Percentiles rank a stretch among this genome's conserved stretches.
Conservation (phyloP, 2,888 invertebrate genomes). For the Tigriopus californicus region DNA sequence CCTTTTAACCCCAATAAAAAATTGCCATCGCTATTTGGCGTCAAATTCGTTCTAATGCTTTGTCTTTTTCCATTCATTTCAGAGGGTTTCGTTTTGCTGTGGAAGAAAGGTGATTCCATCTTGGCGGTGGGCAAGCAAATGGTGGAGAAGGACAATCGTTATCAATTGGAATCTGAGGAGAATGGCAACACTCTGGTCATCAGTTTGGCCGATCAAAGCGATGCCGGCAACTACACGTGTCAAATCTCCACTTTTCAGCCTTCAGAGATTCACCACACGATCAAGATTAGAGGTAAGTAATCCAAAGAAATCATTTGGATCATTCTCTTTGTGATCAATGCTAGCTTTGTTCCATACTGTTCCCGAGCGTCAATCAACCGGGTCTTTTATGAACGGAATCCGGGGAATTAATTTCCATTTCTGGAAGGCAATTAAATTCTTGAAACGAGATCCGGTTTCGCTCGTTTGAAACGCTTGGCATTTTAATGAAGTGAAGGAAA, state of each 20-base stretch:
- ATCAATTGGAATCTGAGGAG: background rate
- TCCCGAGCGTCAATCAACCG: too few species aligned
- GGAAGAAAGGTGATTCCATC: slow-evolving; percentile 14
- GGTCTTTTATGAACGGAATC: too few species aligned
- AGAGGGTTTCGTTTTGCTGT: slow-evolving; percentile 15
- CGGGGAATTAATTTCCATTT: too few species aligned
- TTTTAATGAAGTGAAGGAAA: too few species aligned
- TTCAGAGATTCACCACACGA: slow-evolving; percentile 2
- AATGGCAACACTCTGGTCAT: slow-evolving; percentile 14
- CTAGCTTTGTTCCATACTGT: too few species aligned
- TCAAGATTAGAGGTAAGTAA: slow-evolving; percentile 11
- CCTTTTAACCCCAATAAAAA: background rate
- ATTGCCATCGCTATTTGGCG: too few species aligned
- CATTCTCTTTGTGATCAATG: too few species aligned
- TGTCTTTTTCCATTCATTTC: background rate
- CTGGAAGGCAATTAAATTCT: too few species aligned
- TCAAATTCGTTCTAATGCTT: background rate
- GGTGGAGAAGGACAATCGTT: background rate
- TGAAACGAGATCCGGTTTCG: too few species aligned
- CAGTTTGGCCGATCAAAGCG: background rate
- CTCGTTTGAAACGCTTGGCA: too few species aligned
- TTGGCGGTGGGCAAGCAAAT: slow-evolving; percentile 9
- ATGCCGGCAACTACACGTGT: slow-evolving; percentile 6
- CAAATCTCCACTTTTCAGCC: slow-evolving; percentile 10
- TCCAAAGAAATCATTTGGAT: too few species aligned